Percentiles rank a stretch among this genome's conserved stretches.
Conservation (phyloP, 1,140 invertebrate species). For the Notospermus geniculatus region DNA sequence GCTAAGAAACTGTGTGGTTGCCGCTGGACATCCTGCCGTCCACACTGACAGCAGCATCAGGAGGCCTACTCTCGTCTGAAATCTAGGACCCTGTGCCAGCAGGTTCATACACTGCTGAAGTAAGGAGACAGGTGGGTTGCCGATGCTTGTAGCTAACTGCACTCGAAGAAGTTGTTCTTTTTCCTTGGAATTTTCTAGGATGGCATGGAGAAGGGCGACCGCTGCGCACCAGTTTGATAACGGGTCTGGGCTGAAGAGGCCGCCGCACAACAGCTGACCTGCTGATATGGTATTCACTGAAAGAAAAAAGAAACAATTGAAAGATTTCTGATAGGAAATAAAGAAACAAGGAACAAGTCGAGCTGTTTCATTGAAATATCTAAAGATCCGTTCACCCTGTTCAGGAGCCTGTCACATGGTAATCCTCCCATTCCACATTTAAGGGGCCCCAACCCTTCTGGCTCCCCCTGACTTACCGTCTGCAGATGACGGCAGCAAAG, state of each 20-base stretch:
- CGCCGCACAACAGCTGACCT: conserved; percentile 91
- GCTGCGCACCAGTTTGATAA: conserved; percentile 98
- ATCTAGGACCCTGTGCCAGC: conserved; percentile 72
- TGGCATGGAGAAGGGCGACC: conserved; percentile 82
- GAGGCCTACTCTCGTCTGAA: conserved; percentile 87
- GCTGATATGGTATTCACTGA: conserved; percentile 57
- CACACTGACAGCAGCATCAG: conserved; percentile 88
- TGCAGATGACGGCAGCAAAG: conserved; percentile 79
- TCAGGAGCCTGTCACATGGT: too few relatives aligned
- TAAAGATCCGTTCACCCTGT: too few relatives aligned
- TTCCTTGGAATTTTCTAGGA: conserved; percentile 85
- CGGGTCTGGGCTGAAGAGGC: conserved; percentile 85
- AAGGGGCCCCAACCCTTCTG: too few relatives aligned
- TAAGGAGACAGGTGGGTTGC: conserved; percentile 80
- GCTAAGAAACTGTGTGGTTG: conserved; percentile 79
- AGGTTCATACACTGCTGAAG: conserved; percentile 82
- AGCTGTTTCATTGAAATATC: too few relatives aligned
- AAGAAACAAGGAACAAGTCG: not conserved
- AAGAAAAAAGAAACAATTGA: conserved; percentile 17
- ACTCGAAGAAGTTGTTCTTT: conserved; percentile 93
- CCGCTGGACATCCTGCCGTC: conserved; percentile 79
- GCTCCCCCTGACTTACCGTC: conserved; percentile 63
- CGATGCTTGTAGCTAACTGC: conserved; percentile 81
- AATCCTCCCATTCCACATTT: too few relatives aligned
- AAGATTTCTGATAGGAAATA: not conserved